Conservation (phyloP, 1,140 invertebrate species). For the Drosophila simulans region DNA sequence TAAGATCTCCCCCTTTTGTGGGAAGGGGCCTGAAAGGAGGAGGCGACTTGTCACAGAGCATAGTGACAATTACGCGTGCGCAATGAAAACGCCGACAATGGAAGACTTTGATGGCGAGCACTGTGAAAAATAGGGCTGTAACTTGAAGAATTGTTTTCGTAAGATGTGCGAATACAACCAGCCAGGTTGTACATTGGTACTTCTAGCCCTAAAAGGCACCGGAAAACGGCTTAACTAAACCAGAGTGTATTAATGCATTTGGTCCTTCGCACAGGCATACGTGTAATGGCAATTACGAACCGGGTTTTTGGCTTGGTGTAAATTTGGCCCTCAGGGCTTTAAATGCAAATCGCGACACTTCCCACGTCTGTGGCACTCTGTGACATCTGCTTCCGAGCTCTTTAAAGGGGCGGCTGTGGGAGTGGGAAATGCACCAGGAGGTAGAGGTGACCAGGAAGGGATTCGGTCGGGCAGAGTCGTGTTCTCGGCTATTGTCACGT, state of each 20-base stretch:
- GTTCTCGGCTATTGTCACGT: conserved; percentile 84
- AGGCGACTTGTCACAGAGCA: conserved; percentile 53
- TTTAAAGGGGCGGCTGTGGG: conserved; percentile 15
- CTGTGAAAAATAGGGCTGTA: neutral
- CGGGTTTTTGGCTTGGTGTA: neutral
- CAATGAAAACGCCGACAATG: conserved; percentile 51
- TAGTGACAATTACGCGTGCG: conserved; percentile 80
- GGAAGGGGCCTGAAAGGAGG: neutral
- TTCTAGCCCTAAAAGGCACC: too few species aligned
- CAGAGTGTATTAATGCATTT: too few species aligned
- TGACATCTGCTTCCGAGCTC: conserved; percentile 46
- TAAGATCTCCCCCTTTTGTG: conserved; percentile 2
- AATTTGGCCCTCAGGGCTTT: conserved; percentile 14
- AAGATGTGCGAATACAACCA: neutral
- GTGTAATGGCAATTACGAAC: neutral
- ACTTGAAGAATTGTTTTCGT: neutral
- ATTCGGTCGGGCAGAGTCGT: conserved; percentile 58
- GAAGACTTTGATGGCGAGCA: conserved; percentile 12
- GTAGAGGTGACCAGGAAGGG: conserved; percentile 26
- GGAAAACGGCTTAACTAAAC: too few species aligned
- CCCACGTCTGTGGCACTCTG: conserved; percentile 43
- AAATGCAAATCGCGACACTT: conserved; percentile 53
- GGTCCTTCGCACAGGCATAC: too few species aligned
- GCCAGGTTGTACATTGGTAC: too few species aligned
- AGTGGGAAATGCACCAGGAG: neutral